Evolutionary conservation across 2,797 vertebrate species (phyloP), one percentile per base, ranked within the genome.

Genomic region (Xyrichtys novacula): DNA sequence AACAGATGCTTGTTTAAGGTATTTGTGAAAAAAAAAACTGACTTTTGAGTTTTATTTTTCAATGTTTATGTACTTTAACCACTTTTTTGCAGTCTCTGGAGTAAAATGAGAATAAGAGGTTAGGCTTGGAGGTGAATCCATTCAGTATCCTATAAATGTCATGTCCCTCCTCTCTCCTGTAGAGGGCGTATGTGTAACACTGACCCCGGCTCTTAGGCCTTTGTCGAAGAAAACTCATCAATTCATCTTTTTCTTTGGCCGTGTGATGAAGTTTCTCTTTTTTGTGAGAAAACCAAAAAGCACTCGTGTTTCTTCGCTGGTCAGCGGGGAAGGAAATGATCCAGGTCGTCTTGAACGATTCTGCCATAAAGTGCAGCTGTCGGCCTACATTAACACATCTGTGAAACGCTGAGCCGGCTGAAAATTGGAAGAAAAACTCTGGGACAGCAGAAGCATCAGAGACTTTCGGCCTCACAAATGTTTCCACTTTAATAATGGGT

Each of bases 291-390:
- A 78, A 79, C 55, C 73, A 57, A 73, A 65, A 80, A 68, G 71
- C 67, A 69, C 15, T 63, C 58, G 72, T 79, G 78, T 76, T 75
- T 54, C 74, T 54, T 63, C 70, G 56, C 12, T 28, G 71, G 71
- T 56, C 73, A 73, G 68, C 2, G n/a, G 63, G 73, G 70, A 83
- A 58, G 83, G 82, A 88, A 76, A 75, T 38, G 75, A 89, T 81
- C 86, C 83, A 34, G 70, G 73, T 81, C 80, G 26, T 80, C 80
- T 85, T 71, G 83, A 60, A 2, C 59, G 50, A 15, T 59, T 76
- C 61, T 43, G 70, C 85, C 81, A 83, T 85, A 84, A 87, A 86
- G 72, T 56, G 77, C 89, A 89, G 85, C 87, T 87, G 85, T 89
- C 46, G 70, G 20, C 54, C 61, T 1, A 56, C 64, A 69, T 54